Base-by-base conservation (phyloP, 1,140 invertebrate genomes). In the Zaprionus vittiger region DNA sequence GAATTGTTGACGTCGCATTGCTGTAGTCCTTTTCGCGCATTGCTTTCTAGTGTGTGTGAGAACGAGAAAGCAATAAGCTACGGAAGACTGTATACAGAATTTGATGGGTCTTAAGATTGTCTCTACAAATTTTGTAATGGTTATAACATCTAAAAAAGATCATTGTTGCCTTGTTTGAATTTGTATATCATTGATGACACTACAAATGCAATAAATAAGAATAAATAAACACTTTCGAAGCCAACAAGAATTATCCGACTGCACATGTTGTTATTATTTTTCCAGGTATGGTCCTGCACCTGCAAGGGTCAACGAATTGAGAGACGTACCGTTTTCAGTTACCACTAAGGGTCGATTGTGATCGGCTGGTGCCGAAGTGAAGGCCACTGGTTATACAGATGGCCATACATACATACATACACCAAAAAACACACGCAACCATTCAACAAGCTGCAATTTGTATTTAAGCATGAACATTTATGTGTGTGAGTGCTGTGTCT, bases 321-420 rank as follows among this genome's bases (percentile, higher is more conserved):
- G 47, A 11, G 12, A 24, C 47, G 2, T 52, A 52, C 22, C 17
- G 47, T 24, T 47, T 52, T 4, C 47, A 24, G 17, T 22, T 24
- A 20, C 20, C 20, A 22, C 11, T 24, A 52, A 22, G 47, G 47
- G 47, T 52, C 47, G 47, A 24, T 52, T 52, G 47, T n/a, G 41
- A 47, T 47, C 41, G n/a, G n/a, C 41, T n/a, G 41, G 41, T 47
- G n/a, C 41, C 47, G 47, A 20, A 52, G 7, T 52, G 20, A 52
- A 52, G 47, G 47, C 47, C 22, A 52, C 3, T 11, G 11, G 12
- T 20, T 52, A 5, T 24, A 52, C 47, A 52, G 20, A 52, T 24
- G 47, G 20, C 4, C 11, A 52, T 11, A 52, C 20, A 49, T 7
- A 11, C 17, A 52, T 7, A 24, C 20, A 52, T 14, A 12, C 20